Evolutionary conservation across 2,888 invertebrate species (phyloP).

Genomic region (Synergus laeviventris): DNA sequence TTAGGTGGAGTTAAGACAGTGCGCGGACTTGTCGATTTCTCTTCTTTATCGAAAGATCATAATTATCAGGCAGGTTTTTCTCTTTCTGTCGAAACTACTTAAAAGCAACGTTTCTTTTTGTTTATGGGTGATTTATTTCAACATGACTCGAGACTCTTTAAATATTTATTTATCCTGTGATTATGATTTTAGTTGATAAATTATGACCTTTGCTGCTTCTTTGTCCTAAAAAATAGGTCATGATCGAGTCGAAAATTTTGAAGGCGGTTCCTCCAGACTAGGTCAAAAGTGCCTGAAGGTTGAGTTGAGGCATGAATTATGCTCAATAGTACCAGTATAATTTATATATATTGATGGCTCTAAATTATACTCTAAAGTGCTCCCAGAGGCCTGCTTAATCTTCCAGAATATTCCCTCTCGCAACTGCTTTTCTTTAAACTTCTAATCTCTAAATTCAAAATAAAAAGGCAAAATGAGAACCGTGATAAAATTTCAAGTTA

Average conservation of each 20-base stretch:
- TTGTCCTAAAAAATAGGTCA: neutral
- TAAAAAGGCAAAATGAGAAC: neutral
- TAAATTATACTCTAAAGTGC: constrained; percentile 25
- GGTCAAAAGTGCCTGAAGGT: constrained; percentile 24
- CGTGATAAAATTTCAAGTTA: neutral
- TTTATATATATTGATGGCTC: constrained; percentile 37
- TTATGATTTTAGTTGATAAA: neutral
- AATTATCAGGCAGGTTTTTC: neutral
- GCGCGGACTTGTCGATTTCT: neutral
- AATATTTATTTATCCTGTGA: neutral
- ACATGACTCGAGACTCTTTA: neutral
- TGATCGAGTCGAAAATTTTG: neutral
- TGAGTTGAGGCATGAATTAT: constrained; percentile 19
- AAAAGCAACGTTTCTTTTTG: neutral
- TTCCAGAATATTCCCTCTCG: constrained; percentile 9
- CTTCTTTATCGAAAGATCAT: constrained; percentile 10
- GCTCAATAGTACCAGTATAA: constrained; percentile 34
- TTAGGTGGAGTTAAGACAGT: neutral
- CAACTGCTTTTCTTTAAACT: neutral
- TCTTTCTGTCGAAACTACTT: neutral
- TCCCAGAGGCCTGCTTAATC: neutral
- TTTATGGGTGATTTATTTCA: neutral
- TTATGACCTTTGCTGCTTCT: neutral
- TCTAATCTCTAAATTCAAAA: neutral
- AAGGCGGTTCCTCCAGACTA: constrained; percentile 28